Base-by-base conservation (phyloP, 1,140 invertebrate species). In the Bemisia tabaci region DNA sequence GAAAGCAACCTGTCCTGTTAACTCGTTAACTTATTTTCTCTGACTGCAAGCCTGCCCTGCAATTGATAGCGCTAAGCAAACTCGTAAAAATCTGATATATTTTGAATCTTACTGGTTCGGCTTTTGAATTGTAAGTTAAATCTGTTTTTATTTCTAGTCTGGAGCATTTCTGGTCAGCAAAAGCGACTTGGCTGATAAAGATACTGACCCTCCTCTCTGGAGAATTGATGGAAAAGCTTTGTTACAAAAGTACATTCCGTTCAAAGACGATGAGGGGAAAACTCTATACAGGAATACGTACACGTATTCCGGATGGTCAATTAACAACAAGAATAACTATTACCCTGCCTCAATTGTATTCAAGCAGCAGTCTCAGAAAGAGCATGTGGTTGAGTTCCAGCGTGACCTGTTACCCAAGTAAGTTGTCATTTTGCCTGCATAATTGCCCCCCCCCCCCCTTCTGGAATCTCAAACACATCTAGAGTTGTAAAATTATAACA, bases 211-310 rank as follows among this genome's bases (percentile, higher is more conserved):
- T 65, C 84, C 83, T 70, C 79, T 89, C 68, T 89, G 87, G 87
- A 87, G 87, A 81, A 88, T 89, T 79, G 87, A 89, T 80, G 87
- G 87, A 48, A 89, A 89, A 79, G 86, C 86, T 24, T 77, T 89
- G 65, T 77, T 89, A 62, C 87, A 89, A 77, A 89, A 89, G 76
- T 89, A 85, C 76, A 82, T 88, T 75, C 85, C 86, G 58, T 85
- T 85, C 74, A 67, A 71, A 58, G 82, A 87, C 74, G 82, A 84
- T 75, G 81, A 84, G 75, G 84, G 82, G 60, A 85, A 85, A 76
- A 82, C 83, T 62, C 75, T 86, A 70, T 87, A 88, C 74, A 87
- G 86, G 80, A 88, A 86, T 73, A 88, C 87, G 72, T 88, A 87
- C 72, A 85, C 86, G 84, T 87, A 86, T 72, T 86, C 85, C 68